These are phyloP conservation scores for Tapera naevia DNA, from an alignment of 2,797 vertebrate species.

Conservation along the genomic window DNA sequence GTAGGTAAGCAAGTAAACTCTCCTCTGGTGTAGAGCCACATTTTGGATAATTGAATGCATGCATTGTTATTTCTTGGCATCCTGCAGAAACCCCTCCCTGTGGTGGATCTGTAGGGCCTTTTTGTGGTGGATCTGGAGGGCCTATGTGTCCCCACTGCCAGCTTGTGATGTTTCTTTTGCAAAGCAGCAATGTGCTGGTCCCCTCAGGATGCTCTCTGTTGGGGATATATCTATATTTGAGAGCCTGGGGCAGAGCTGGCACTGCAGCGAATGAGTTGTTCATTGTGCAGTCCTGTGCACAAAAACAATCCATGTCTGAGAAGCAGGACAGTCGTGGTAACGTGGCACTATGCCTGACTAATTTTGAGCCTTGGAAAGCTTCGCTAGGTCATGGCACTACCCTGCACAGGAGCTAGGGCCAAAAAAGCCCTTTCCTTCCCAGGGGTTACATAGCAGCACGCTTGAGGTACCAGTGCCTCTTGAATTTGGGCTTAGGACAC, in stretches of 20 bases:
- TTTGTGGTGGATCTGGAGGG: neutral
- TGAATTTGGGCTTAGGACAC: neutral
- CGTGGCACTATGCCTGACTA: accelerated
- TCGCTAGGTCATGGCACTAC: neutral
- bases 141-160: neutral
- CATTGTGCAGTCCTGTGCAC: neutral
- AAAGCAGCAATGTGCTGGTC: neutral
- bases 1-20: neutral
- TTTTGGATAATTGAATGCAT: neutral
- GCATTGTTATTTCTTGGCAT: neutral
- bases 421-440: neutral
- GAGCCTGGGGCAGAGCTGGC: neutral
- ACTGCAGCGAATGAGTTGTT: neutral
- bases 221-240: neutral
- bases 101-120: neutral
- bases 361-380: neutral
- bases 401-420: neutral
- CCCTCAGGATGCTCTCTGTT: neutral
- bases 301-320: neutral
- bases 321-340: neutral
- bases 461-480: neutral
- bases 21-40: neutral
- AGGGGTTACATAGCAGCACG: neutral
- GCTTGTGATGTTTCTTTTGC: neutral
- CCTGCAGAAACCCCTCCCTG: neutral